Conservation (phyloP, 2,797 vertebrate species). For the Chrosomus eos region DNA sequence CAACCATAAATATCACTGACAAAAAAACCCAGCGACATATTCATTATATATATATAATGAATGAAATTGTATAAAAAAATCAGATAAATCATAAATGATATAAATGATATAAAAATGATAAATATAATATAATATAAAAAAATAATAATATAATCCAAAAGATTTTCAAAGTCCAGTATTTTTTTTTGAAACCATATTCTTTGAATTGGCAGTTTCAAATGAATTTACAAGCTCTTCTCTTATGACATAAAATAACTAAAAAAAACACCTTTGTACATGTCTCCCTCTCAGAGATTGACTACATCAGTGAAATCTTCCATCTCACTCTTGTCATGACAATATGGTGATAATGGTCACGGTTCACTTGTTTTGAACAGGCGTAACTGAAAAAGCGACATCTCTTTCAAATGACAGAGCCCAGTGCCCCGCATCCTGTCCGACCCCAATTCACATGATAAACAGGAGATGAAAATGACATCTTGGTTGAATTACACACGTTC, state of each 20-base stretch:
- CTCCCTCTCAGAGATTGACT: slow-evolving; percentile 18
- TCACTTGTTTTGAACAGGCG: slow-evolving; percentile 40
- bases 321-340: slow-evolving; percentile 42
- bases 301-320: slow-evolving; percentile 29
- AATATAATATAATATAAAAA: no score
- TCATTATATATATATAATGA: no score
- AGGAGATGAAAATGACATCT: slow-evolving; percentile 70
- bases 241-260: neutral
- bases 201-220: slow-evolving; percentile 7
- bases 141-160: neutral
- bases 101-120: no score
- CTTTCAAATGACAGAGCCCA: slow-evolving; percentile 44
- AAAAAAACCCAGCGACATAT: slow-evolving; percentile 67
- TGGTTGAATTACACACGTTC: slow-evolving; percentile 70
- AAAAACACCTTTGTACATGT: neutral
- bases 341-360: slow-evolving; percentile 31
- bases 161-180: neutral
- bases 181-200: neutral
- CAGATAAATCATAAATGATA: neutral
- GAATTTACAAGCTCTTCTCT: neutral
- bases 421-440: slow-evolving; percentile 30
- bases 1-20: slow-evolving; percentile 71
- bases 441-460: slow-evolving; percentile 69
- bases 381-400: slow-evolving; percentile 52
- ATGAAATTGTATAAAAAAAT: neutral